phyloP scores from a whole-genome alignment of 2,888 invertebrate species.

The Heliconius sara region DNA sequence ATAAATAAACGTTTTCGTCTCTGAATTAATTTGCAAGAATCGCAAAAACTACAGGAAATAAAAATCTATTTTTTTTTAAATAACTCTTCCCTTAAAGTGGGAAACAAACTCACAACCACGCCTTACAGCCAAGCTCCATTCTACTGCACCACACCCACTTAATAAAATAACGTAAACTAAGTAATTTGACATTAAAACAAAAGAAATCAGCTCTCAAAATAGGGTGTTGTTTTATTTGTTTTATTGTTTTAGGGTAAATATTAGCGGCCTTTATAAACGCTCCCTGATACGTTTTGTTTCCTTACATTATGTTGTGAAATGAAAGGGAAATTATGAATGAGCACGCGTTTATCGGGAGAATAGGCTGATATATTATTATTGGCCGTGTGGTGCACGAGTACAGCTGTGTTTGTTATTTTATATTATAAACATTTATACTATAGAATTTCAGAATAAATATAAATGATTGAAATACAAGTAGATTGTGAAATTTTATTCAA shows the following conservation, averaged over 20 bases:
- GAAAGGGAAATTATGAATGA: conserved; percentile 27
- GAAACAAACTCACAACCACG: background rate
- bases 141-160: background rate
- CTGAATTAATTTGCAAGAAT: background rate
- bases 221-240: no score
- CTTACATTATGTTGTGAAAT: conserved; percentile 19
- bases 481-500: no score
- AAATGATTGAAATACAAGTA: no score
- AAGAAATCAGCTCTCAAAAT: background rate
- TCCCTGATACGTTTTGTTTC: conserved; percentile 28
- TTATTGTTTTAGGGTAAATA: conserved; percentile 34
- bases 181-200: background rate
- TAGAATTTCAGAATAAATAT: no score
- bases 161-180: background rate
- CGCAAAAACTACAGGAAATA: no score
- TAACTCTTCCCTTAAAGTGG: background rate
- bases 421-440: conserved; percentile 1
- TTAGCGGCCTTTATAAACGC: conserved; percentile 32
- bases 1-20: background rate
- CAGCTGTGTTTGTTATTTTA: conserved; percentile 2
- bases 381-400: background rate
- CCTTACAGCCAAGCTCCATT: background rate
- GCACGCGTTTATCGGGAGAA: conserved; percentile 22
- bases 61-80: no score
- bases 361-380: conserved; percentile 9